A percentile compares a stretch with the other conserved stretches of the same genome.
These are phyloP conservation scores for Danionella dracula DNA, from an alignment of 2,797 vertebrate species.

Conservation along the genomic window DNA sequence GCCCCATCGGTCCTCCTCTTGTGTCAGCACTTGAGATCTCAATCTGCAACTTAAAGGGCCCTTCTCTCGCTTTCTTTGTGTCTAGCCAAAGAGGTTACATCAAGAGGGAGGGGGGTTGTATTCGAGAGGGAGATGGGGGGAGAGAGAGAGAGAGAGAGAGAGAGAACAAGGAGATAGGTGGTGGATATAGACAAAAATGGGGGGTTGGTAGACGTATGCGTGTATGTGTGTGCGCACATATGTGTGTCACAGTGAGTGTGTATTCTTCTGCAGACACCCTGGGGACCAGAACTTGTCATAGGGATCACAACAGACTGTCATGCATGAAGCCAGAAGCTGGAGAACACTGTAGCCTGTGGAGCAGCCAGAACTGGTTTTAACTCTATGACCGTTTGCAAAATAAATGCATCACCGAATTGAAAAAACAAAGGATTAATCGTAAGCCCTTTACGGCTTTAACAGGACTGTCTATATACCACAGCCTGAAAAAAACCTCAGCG, in stretches of 20 bases:
- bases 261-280: constrained; percentile 42
- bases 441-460: constrained; percentile 35
- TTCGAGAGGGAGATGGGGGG: constrained; percentile 48
- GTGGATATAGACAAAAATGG: constrained; percentile 26
- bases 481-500: not conserved
- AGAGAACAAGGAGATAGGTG: no score
- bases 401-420: constrained; percentile 23
- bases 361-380: constrained; percentile 50
- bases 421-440: constrained; percentile 41
- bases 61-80: constrained; percentile 49
- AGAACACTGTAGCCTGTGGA: no score
- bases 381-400: constrained; percentile 47
- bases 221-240: constrained; percentile 25
- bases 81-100: constrained; percentile 50
- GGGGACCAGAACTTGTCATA: constrained; percentile 67
- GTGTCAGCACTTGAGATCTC: constrained; percentile 49
- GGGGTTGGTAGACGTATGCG: constrained; percentile 31
- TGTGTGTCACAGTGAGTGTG: constrained; percentile 34
- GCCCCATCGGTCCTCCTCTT: constrained; percentile 49
- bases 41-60: constrained; percentile 40
- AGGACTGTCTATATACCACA: constrained; percentile 1
- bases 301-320: constrained; percentile 72
- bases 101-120: constrained; percentile 48
- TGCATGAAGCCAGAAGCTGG: constrained; percentile 62
- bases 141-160: constrained; percentile 37